A percentile compares a stretch with the other conserved stretches of the same genome.
phyloP scores from a whole-genome alignment of 2,888 invertebrate genomes.

The Drosophila sordidapex region DNA sequence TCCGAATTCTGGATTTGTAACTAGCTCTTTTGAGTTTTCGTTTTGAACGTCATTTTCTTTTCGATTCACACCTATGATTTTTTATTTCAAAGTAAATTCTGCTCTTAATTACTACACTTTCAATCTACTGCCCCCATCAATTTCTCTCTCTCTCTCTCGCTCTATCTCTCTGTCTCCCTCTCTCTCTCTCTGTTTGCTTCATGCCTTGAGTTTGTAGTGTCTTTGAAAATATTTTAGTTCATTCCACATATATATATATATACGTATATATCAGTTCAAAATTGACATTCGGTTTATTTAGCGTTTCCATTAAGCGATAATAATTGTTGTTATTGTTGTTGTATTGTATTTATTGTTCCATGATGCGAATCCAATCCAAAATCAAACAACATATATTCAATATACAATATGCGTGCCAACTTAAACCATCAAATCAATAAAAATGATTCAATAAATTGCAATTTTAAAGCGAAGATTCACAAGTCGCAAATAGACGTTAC shows the following conservation, averaged over 20 bases:
- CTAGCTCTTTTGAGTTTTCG: slow-evolving; percentile 5
- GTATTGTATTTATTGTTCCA: slow-evolving; percentile 83
- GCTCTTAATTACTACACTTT: slow-evolving; percentile 11
- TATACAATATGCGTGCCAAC: slow-evolving; percentile 40
- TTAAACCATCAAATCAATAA: slow-evolving; percentile 51
- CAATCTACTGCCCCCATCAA: slow-evolving; percentile 1
- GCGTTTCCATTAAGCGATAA: slow-evolving; percentile 64
- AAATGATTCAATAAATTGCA: slow-evolving; percentile 62
- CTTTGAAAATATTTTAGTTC: slow-evolving; percentile 30
- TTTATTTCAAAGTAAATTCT: slow-evolving; percentile 4
- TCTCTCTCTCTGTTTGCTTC: slow-evolving; percentile 17
- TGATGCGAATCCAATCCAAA: slow-evolving; percentile 56
- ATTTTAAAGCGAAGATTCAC: slow-evolving; percentile 82
- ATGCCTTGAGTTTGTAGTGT: slow-evolving; percentile 56
- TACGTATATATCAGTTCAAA: slow-evolving; percentile 7
- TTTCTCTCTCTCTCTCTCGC: neutral
- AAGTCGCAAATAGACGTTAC: slow-evolving; percentile 79
- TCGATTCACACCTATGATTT: slow-evolving; percentile 14
- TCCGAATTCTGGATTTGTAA: slow-evolving; percentile 37
- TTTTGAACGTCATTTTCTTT: slow-evolving; percentile 16
- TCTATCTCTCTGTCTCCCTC: neutral
- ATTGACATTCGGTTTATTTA: slow-evolving; percentile 58
- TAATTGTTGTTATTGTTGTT: slow-evolving; percentile 84
- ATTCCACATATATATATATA: neutral
- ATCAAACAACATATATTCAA: slow-evolving; percentile 33